These are phyloP conservation scores for Porites cylindrica DNA, from an alignment of 92 coral and sea anemone genomes.

Conservation along the genomic window DNA sequence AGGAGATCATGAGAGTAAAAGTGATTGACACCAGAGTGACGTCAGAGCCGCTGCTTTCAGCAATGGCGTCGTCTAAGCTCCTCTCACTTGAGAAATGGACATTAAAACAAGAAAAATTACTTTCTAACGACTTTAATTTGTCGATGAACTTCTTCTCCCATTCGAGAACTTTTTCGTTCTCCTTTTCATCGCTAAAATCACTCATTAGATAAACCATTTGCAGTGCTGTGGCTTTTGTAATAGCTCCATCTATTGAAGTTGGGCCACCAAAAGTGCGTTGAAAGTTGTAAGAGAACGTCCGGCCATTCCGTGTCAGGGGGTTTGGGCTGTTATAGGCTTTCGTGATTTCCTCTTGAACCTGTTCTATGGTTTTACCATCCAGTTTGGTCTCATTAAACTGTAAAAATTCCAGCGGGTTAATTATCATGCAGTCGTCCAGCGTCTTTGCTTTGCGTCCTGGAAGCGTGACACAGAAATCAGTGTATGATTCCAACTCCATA, in stretches of 20 bases:
- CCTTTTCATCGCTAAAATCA: conserved; percentile 47
- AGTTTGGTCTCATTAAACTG: conserved; percentile 50
- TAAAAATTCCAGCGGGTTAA: conserved; percentile 71
- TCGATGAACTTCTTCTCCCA: conserved; percentile 78
- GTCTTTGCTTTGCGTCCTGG: conserved; percentile 30
- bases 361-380: conserved; percentile 20
- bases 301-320: conserved; percentile 68
- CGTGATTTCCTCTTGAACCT: conserved; percentile 48
- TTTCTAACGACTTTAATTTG: conserved; percentile 42
- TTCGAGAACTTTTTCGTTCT: conserved; percentile 11
- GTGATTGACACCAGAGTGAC: conserved; percentile 77
- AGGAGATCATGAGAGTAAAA: conserved; percentile 80
- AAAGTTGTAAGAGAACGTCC: conserved; percentile 58
- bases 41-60: conserved; percentile 88
- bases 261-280: conserved; percentile 49
- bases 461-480: conserved; percentile 67
- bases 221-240: conserved; percentile 35
- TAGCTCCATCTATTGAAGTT: not conserved
- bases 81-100: conserved; percentile 71
- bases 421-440: conserved; percentile 51
- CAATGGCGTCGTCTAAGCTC: conserved; percentile 85
- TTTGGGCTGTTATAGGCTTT: conserved; percentile 38
- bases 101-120: conserved; percentile 52
- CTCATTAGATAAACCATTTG: conserved; percentile 56
- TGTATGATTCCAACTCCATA: conserved; percentile 45